Evolutionary conservation across 35 echinoderm and acorn worm species (phyloP).

Genomic region (Strongylocentrotus purpuratus): DNA sequence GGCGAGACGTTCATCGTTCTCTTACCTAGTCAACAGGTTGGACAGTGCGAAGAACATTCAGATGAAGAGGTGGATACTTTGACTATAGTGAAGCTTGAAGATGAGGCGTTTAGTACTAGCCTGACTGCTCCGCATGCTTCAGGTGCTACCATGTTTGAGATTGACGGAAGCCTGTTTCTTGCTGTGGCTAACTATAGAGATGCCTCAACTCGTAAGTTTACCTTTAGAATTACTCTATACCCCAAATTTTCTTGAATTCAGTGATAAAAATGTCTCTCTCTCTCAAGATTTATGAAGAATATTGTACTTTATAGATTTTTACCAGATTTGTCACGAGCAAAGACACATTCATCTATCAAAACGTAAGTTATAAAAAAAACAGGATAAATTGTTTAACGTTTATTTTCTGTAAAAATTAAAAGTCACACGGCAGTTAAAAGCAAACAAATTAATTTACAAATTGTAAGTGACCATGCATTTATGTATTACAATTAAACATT

Average conservation of each 20-base stretch:
- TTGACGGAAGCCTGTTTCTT: neutral
- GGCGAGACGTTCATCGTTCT: slow-evolving; percentile 30
- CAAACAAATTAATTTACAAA: too few species aligned
- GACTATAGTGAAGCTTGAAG: neutral
- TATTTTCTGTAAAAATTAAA: too few species aligned
- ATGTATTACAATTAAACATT: too few species aligned
- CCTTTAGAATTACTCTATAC: neutral
- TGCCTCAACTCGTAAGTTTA: slow-evolving; percentile 20
- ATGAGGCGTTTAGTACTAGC: neutral
- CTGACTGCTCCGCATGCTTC: neutral
- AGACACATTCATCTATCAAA: too few species aligned
- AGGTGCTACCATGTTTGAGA: slow-evolving; percentile 41
- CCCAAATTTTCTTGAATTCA: neutral
- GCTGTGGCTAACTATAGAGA: slow-evolving; percentile 20
- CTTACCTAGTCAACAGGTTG: slow-evolving; percentile 19
- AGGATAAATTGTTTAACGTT: too few species aligned
- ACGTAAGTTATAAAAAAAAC: too few species aligned
- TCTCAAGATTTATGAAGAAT: too few species aligned
- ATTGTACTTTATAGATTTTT: too few species aligned
- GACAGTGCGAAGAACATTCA: neutral
- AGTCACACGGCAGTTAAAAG: too few species aligned
- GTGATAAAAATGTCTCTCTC: too few species aligned
- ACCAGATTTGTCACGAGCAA: too few species aligned
- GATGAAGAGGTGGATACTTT: neutral
- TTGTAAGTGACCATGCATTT: too few species aligned